Conservation (phyloP, 2,797 vertebrate genomes). For the Hafferia zeledoni region DNA sequence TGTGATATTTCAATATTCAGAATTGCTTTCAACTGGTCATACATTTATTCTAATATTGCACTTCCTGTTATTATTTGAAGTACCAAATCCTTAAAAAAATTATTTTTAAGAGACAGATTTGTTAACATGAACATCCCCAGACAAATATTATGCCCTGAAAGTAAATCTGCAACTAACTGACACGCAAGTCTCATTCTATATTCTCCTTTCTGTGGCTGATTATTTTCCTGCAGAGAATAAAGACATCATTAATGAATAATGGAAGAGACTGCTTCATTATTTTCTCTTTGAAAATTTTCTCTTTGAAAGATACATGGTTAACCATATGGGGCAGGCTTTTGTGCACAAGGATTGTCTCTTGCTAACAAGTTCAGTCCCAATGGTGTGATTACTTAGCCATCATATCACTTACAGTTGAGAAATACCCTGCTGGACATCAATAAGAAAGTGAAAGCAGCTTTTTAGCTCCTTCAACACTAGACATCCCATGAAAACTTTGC, state of each 20-base stretch:
- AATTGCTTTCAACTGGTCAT: background rate
- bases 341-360: background rate
- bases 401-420: background rate
- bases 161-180: background rate
- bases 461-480: background rate
- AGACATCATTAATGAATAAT: conserved; percentile 24
- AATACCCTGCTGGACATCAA: background rate
- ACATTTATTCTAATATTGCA: background rate
- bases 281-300: conserved; percentile 44
- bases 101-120: conserved; percentile 13
- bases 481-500: background rate
- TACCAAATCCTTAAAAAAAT: background rate
- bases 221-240: conserved; percentile 51
- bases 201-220: conserved; percentile 7
- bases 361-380: background rate
- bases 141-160: conserved; percentile 21
- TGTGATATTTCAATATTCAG: background rate
- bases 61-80: background rate
- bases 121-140: background rate
- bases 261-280: conserved; percentile 37
- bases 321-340: background rate
- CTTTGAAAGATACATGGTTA: conserved; percentile 21
- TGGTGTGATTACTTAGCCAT: background rate
- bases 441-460: background rate
- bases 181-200: background rate